Base-by-base conservation (phyloP, 2,888 invertebrate species). In the Drosophila formosana region DNA sequence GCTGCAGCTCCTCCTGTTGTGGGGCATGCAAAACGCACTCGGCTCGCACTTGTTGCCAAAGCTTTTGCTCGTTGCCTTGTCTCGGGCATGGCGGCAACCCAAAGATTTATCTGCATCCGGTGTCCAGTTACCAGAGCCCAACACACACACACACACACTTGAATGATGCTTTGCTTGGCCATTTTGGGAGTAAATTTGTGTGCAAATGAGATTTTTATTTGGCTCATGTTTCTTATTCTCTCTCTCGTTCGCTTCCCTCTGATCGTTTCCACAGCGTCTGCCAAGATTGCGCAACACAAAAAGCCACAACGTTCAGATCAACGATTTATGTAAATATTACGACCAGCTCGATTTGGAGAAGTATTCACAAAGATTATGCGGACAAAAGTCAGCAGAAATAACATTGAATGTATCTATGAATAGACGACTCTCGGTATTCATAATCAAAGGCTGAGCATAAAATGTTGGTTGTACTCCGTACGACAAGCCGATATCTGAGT, bases 111-210 rank as follows among this genome's bases (percentile, higher is more conserved):
- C 86, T 86, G 89, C 86, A 86, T 86, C 86, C 86, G 86, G 86
- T 87, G 89, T 86, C 88, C 87, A 87, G 86, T 88, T 88, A 88
- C 83, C 78, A 67, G 45, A 65, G 55, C 55, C 28, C 25, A 6
- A 32, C 45, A 55, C 32, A 55, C 32, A 49, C 49, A 30, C 53
- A 23, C 18, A 23, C 30, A 26, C 34, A 56, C 72, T 82, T 84
- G 83, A 89, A 85, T 80, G 84, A 89, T 80, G 83, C 82, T 74
- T 81, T 77, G 74, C 86, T 75, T 69, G 63, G 86, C 75, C 84
- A 85, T 87, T 89, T 86, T 88, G 82, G 82, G 82, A 88, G 90
- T 87, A 90, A 90, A 90, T 90, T 90, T 90, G 89, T 89, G 87
- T 80, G 86, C 89, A 86, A 86, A 86, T 86, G 89, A 77, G 77